Conservation (phyloP, 2,888 invertebrate genomes). For the Tigriopus californicus region DNA sequence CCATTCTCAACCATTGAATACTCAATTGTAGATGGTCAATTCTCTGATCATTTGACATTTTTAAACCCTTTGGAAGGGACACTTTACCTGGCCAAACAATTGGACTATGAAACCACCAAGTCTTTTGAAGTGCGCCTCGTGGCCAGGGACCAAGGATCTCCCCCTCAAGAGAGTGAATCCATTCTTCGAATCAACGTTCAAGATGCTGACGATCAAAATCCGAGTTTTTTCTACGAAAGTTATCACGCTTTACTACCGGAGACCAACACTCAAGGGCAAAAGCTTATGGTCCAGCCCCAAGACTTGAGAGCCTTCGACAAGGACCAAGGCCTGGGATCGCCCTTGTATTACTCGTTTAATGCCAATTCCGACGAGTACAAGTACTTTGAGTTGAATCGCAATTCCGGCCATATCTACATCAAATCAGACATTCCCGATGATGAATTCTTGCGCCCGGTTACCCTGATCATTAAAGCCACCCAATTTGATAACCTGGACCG, state of each 20-base stretch:
- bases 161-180: slow-evolving; percentile 40
- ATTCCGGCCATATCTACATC: slow-evolving; percentile 42
- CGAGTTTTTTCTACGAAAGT: slow-evolving; percentile 52
- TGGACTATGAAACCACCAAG: slow-evolving; percentile 61
- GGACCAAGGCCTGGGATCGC: slow-evolving; percentile 53
- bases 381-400: slow-evolving; percentile 42
- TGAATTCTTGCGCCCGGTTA: slow-evolving; percentile 47
- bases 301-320: slow-evolving; percentile 60
- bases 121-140: slow-evolving; percentile 54
- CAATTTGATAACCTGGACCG: slow-evolving; percentile 60
- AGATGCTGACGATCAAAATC: slow-evolving; percentile 82
- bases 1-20: slow-evolving; percentile 72
- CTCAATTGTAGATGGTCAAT: slow-evolving; percentile 53
- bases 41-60: slow-evolving; percentile 61
- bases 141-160: slow-evolving; percentile 27
- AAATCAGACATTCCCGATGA: slow-evolving; percentile 38
- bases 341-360: slow-evolving; percentile 47
- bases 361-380: slow-evolving; percentile 39
- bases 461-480: slow-evolving; percentile 44
- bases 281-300: slow-evolving; percentile 46
- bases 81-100: slow-evolving; percentile 50
- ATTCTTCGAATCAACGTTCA: slow-evolving; percentile 53
- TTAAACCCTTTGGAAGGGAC: slow-evolving; percentile 68
- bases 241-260: slow-evolving; percentile 49
- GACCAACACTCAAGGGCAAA: slow-evolving; percentile 30